These are phyloP conservation scores for Diarsia rubi DNA, from an alignment of 2,888 invertebrate genomes.

Conservation along the genomic window DNA sequence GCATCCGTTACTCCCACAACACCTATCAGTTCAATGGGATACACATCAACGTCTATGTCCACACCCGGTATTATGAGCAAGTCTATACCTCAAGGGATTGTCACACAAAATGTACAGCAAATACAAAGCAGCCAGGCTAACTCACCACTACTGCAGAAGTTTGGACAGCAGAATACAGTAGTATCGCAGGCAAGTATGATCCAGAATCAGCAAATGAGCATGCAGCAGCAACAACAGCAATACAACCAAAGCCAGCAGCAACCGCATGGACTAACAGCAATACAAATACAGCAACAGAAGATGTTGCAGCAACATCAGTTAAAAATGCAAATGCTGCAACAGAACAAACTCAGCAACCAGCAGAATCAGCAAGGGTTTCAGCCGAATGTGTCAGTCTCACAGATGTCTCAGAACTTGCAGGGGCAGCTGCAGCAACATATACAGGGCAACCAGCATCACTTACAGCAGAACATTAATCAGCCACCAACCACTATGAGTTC, in stretches of 20 bases:
- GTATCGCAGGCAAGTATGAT: conserved; percentile 81
- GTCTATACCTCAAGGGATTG: conserved; percentile 84
- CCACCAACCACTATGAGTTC: conserved; percentile 89
- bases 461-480: conserved; percentile 85
- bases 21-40: conserved; percentile 85
- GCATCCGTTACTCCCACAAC: conserved; percentile 80
- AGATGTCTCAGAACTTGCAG: conserved; percentile 85
- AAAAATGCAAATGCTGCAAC: conserved; percentile 88
- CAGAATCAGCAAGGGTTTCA: conserved; percentile 84
- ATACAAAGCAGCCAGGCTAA: conserved; percentile 85
- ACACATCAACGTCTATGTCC: conserved; percentile 81
- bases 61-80: conserved; percentile 85
- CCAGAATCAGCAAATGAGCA: conserved; percentile 81
- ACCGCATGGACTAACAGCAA: conserved; percentile 86
- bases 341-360: conserved; percentile 77
- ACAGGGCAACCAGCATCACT: conserved; percentile 83
- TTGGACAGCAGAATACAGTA: conserved; percentile 82
- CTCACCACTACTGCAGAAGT: conserved; percentile 84
- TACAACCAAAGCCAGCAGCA: conserved; percentile 73
- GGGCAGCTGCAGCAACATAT: conserved; percentile 86
- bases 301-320: conserved; percentile 91
- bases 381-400: conserved; percentile 83
- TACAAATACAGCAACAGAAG: conserved; percentile 90
- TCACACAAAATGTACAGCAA: conserved; percentile 87
- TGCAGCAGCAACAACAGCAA: conserved; percentile 81